phyloP scores from a whole-genome alignment of 1,140 invertebrate species.

The Apis florea region DNA sequence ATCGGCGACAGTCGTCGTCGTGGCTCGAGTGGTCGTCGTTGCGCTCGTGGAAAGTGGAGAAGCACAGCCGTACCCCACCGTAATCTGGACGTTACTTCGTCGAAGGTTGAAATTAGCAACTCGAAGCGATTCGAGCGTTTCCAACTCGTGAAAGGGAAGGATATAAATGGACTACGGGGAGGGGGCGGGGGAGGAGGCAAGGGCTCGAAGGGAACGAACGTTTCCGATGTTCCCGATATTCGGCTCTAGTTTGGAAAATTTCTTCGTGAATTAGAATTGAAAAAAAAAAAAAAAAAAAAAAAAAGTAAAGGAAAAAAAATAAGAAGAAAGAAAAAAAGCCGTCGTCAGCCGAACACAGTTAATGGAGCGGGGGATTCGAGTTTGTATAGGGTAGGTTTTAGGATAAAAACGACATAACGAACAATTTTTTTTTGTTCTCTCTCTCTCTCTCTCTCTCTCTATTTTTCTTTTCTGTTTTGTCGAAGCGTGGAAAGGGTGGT shows the following conservation, averaged over 20 bases:
- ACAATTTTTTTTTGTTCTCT: background rate
- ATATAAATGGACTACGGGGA: background rate
- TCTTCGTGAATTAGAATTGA: background rate
- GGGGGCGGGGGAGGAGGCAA: no score
- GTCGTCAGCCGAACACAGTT: background rate
- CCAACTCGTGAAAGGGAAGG: background rate
- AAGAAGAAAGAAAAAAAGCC: no score
- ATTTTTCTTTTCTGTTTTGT: conserved; percentile 25
- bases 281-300: no score
- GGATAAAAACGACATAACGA: background rate
- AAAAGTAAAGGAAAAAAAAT: no score
- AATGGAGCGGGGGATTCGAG: background rate
- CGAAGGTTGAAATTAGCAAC: background rate
- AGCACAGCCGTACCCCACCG: background rate
- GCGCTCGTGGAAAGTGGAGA: background rate
- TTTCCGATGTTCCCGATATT: background rate
- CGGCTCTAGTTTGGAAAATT: background rate
- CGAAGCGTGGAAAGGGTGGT: no score
- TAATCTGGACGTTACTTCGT: background rate
- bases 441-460: background rate
- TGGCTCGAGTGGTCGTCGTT: background rate
- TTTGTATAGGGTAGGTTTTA: background rate
- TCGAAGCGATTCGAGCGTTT: background rate
- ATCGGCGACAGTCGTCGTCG: background rate
- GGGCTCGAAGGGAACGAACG: background rate